Percentiles rank a stretch among this genome's conserved stretches.
These are phyloP conservation scores for Sympetrum striolatum DNA, from an alignment of 2,888 invertebrate genomes.

Conservation along the genomic window DNA sequence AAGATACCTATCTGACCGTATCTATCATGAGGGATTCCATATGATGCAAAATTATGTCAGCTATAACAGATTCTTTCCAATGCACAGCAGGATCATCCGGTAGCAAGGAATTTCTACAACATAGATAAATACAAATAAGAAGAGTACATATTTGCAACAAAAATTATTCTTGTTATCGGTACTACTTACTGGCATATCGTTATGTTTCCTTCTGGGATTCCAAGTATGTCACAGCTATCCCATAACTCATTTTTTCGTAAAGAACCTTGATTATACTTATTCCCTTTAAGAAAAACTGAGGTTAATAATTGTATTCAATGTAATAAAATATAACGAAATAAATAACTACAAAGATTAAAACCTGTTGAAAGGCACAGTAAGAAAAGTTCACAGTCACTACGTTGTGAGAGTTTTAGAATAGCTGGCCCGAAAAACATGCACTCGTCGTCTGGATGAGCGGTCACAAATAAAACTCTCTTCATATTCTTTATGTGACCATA, in stretches of 20 bases:
- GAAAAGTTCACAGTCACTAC: conserved; percentile 73
- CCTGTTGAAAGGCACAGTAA: conserved; percentile 87
- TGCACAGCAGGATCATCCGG: conserved; percentile 77
- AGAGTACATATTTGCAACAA: not conserved
- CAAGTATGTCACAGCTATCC: conserved; percentile 79
- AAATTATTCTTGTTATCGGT: not conserved
- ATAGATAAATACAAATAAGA: not conserved
- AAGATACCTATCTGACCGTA: conserved; percentile 59
- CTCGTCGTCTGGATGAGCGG: conserved; percentile 98
- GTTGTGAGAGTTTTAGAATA: conserved; percentile 71
- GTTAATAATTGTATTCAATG: not conserved
- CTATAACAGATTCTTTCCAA: conserved; percentile 76
- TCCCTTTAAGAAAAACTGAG: conserved; percentile 61
- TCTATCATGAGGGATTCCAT: conserved; percentile 79
- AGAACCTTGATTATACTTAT: conserved; percentile 70
- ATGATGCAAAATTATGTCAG: conserved; percentile 69
- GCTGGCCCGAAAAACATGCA: conserved; percentile 99
- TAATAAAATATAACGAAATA: not conserved
- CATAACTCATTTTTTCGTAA: conserved; percentile 80
- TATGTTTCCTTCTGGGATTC: conserved; percentile 79
- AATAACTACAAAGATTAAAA: conserved; percentile 55
- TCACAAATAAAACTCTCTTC: conserved; percentile 77
- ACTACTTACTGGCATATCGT: conserved; percentile 63
- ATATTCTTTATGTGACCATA: conserved; percentile 63
- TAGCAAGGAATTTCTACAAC: conserved; percentile 72